Evolutionary conservation across 1,140 invertebrate genomes (phyloP).

Genomic region (Calycopis cecrops): DNA sequence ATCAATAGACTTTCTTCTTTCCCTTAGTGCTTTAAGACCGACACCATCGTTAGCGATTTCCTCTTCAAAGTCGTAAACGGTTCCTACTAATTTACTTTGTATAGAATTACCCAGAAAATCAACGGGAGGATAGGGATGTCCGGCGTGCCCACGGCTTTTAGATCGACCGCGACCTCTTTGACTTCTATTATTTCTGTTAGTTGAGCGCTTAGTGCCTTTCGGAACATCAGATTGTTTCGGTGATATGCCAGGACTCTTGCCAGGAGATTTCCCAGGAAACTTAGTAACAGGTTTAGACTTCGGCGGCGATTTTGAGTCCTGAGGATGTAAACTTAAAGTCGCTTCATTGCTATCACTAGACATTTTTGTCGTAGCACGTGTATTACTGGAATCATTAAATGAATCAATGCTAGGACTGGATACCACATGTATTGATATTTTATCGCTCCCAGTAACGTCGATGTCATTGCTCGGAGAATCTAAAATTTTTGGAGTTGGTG

Average conservation of each 20-base stretch:
- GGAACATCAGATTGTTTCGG: conserved; percentile 76
- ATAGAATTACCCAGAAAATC: conserved; percentile 74
- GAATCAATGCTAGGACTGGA: conserved; percentile 58
- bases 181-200: conserved; percentile 72
- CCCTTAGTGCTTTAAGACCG: conserved; percentile 86
- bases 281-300: conserved; percentile 80
- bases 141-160: conserved; percentile 78
- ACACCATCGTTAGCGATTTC: conserved; percentile 86
- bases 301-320: conserved; percentile 71
- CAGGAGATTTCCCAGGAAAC: conserved; percentile 80
- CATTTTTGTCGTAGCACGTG: conserved; percentile 44
- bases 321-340: conserved; percentile 63
- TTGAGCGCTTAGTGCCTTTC: conserved; percentile 69
- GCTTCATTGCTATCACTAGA: conserved; percentile 54
- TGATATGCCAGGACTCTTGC: conserved; percentile 85
- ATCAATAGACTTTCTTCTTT: conserved; percentile 86
- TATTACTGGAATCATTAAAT: conserved; percentile 46
- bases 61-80: conserved; percentile 91
- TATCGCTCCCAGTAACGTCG: conserved; percentile 59
- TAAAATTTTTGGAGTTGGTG: conserved; percentile 62
- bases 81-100: conserved; percentile 87
- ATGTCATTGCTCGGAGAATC: conserved; percentile 65
- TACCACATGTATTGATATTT: conserved; percentile 52
- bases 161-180: conserved; percentile 81
- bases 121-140: conserved; percentile 36